These are phyloP conservation scores for Pollenia amentaria DNA, from an alignment of 2,888 invertebrate species.

Conservation along the genomic window DNA sequence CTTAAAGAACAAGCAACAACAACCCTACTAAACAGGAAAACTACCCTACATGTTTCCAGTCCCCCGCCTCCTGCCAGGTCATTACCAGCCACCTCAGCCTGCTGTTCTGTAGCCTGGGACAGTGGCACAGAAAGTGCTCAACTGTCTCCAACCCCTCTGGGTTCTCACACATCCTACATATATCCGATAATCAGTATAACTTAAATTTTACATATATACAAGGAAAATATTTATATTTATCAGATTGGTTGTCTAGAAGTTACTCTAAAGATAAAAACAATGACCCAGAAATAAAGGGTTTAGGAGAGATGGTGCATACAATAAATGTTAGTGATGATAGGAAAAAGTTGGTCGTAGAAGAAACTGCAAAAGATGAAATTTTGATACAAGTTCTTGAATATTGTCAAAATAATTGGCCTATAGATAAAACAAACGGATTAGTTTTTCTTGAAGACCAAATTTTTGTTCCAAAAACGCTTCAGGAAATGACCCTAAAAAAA, in stretches of 20 bases:
- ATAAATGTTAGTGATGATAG: conserved; percentile 62
- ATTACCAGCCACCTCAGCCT: no score
- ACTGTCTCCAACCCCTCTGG: no score
- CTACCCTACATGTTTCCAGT: no score
- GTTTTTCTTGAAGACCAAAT: conserved; percentile 69
- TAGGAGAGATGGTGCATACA: conserved; percentile 59
- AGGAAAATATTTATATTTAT: conserved; percentile 75
- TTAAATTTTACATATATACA: conserved; percentile 74
- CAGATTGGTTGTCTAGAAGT: conserved; percentile 71
- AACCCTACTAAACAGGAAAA: no score
- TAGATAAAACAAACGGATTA: conserved; percentile 49
- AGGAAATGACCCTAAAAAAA: conserved; percentile 69
- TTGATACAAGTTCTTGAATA: no score
- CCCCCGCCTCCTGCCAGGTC: no score
- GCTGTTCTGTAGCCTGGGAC: no score
- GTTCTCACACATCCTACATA: no score
- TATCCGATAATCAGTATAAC: no score
- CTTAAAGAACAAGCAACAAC: no score
- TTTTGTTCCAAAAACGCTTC: conserved; percentile 62
- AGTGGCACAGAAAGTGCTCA: no score
- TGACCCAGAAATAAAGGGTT: conserved; percentile 42
- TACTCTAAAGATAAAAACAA: conserved; percentile 12
- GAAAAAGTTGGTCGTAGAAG: conserved; percentile 51
- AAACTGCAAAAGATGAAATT: conserved; percentile 31
- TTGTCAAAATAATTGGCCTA: no score